Evolutionary conservation across 2,113 vertebrate genomes (phyloP), one percentile per base, ranked within the genome.

Genomic region (Nestor notabilis): DNA sequence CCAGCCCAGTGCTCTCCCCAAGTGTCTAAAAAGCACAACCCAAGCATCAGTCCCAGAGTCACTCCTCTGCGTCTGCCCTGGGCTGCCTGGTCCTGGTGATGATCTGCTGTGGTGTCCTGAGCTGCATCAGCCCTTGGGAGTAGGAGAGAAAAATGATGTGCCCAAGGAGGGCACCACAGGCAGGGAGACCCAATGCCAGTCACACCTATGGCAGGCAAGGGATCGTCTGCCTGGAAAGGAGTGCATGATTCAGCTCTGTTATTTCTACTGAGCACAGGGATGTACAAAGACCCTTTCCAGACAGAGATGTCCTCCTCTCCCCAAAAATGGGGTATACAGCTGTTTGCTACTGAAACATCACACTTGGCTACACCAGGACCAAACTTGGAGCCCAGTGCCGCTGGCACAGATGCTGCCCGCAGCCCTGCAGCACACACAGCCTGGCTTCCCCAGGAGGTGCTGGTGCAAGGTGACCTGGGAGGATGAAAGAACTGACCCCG

Each of bases 331-430:
- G 41, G 20, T 13, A 25, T 13, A 35, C 46, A 47, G 43, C 53
- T 63, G 28, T 41, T 3, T 18, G 44, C 33, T 58, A 23, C 20
- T 24, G 70, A 13, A 52, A n/a, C 64, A 13, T 9, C 2, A 5
- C 43, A 7, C 44, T 70, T 70, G 55, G 44, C 61, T 55, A 44
- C 16, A 39, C 19, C 29, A 25, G 70, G 70, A 55, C 35, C 28
- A 17, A 69, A 55, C 31, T 8, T 0, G 0, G 56, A 41, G 53
- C 50, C n/a, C 0, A 1, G 44, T 2, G 8, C 50, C 6, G 13
- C 53, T 31, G 55, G 47, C 53, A 52, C 0, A 0, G 35, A 43
- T 0, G 1, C 41, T 58, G 71, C 44, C 52, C 0, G 2, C 28
- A 31, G 46, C 28, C 28, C n/a, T 3, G 3, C 23, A 24, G 44